Base-by-base conservation (phyloP, 2,113 vertebrate species). In the Alaudala cheleensis region DNA sequence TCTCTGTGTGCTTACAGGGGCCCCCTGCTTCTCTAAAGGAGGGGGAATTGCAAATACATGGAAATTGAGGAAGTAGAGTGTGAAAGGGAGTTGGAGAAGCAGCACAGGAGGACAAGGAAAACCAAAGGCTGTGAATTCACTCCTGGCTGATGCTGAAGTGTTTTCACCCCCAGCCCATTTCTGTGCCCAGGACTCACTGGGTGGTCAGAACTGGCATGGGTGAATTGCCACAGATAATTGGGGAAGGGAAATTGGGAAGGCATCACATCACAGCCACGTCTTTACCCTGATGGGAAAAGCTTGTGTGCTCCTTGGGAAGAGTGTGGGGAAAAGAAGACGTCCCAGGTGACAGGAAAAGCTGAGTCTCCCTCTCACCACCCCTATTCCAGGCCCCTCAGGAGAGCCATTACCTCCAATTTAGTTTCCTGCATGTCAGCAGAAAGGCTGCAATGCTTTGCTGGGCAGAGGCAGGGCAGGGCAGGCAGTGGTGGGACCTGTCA, bases 371-470 rank as follows among this genome's bases (percentile, higher is more conserved):
- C 53, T 54, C 28, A 9, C 87, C 70, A 42, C 12, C 9, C 31
- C 42, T 14, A 10, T 31, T 70, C 39, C 49, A 39, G 22, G 17
- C 33, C 42, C 50, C 92, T 60, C 57, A 66, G 44, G 82, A 88
- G 50, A 42, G 57, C 65, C 72, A 86, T 95, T 92, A 86, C 50
- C 87, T 94, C 87, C 92, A 90, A 86, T 95, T 97, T 90, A 29
- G 24, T 20, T 45, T 76, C 44, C 50, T 73, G 70, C 73, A 92
- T 90, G 88, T 96, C 95, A 97, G 86, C 64, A 42, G 88, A 54
- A 65, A 34, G 47, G 62, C 70, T 93, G 74, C 71, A 81, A 56
- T 92, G 58, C 37, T 34, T 76, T 67, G 65, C 77, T 84, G 82
- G 67, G 78, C 58, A 51, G 69, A 80, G 71, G 86, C 86, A 77